Evolutionary conservation across 2,888 invertebrate species (phyloP), one percentile per base, ranked within the genome.

Genomic region (Cheilosia vernalis): DNA sequence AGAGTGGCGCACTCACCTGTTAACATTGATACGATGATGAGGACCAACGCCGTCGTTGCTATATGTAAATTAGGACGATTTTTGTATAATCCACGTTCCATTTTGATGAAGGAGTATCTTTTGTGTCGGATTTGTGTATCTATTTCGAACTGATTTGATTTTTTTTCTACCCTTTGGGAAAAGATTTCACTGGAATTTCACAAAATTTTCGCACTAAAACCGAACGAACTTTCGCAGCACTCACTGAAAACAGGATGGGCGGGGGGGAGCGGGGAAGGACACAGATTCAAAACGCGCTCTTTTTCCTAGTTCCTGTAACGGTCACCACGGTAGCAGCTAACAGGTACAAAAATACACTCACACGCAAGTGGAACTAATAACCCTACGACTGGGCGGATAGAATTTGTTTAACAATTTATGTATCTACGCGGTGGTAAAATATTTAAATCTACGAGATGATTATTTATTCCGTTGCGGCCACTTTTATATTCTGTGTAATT

Each of bases 31-130:
- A 77, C 30, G 72, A 85, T 9, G 76, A 77, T 44, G 76, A 85
- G 66, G 67, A 81, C 77, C 81, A 81, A 72, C 30, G 72, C 70
- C 51, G 70, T 44, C 49, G 84, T 67, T 72, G 44, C 72, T 47
- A 58, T 76, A 85, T 81, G 85, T 61, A 81, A 72, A 81, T 81
- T 77, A 17, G 72, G 72, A 49, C 81, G 80, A 47, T 81, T 81
- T 85, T 81, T 76, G 72, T 81, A 77, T 84, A 84, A 79, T 84
- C 84, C 82, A 77, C 82, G 82, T 73, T 73, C 85, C 85, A 85
- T 85, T 76, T 81, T 81, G 70, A 78, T 67, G 66, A 72, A 56
- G 60, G 42, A 56, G 61, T 69, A 67, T 67, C 51, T 74, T 37
- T 49, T 24, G 51, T 61, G 24, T 51, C 17, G 55, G 42, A 55